These are phyloP conservation scores for Pegoplata infirma DNA, from an alignment of 2,888 invertebrate species.

Conservation along the genomic window DNA sequence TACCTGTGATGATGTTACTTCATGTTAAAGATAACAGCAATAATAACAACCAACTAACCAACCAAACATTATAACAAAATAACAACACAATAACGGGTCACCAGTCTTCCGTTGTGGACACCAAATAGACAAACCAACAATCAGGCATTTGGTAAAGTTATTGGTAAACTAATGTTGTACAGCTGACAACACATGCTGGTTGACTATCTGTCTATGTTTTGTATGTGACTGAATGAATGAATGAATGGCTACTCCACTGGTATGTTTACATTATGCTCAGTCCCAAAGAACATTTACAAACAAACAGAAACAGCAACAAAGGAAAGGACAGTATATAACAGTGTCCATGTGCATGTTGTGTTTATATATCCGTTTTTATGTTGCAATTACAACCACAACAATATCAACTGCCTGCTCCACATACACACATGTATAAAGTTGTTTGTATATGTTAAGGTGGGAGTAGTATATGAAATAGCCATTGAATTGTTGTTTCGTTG, in stretches of 20 bases:
- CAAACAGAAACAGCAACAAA: too few relatives aligned
- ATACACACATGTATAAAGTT: constrained; percentile 17
- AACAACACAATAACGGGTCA: constrained; percentile 55
- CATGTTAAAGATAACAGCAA: constrained; percentile 7
- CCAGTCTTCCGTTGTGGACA: constrained; percentile 50
- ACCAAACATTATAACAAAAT: constrained; percentile 50
- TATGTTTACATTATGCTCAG: constrained; percentile 47
- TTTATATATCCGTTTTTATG: constrained; percentile 62
- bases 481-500: constrained; percentile 40
- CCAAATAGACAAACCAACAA: constrained; percentile 40
- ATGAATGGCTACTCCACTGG: constrained; percentile 32
- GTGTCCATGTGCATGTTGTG: constrained; percentile 22
- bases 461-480: constrained; percentile 46
- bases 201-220: not conserved
- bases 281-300: not conserved
- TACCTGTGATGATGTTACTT: constrained; percentile 51
- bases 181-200: constrained; percentile 60
- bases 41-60: constrained; percentile 38
- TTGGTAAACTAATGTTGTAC: constrained; percentile 61
- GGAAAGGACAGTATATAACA: constrained; percentile 15
- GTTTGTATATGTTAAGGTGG: constrained; percentile 1
- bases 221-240: too few relatives aligned
- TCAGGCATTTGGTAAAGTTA: constrained; percentile 52
- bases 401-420: constrained; percentile 58
- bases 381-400: constrained; percentile 63